Base-by-base conservation (phyloP, 1,140 invertebrate species). In the Lepidurus arcticus region DNA sequence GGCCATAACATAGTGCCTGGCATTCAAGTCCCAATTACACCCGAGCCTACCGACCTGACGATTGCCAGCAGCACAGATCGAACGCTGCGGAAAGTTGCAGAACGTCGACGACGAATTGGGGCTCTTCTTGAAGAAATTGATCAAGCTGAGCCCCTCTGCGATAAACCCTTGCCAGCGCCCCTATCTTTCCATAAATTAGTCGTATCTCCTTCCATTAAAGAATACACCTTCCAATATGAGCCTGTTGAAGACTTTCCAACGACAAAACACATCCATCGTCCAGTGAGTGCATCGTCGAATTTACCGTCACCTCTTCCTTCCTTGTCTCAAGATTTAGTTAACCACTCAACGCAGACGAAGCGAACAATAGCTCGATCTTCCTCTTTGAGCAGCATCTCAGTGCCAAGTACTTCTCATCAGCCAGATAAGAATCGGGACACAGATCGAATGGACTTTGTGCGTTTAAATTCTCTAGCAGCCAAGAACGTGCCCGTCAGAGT, bases 371-470 rank as follows among this genome's bases (percentile, higher is more conserved):
- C 53, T 11, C 53, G 53, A 65, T 13, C 53, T 65, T 65, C 53
- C 16, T 65, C 53, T 65, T 65, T 65, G 16, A 65, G 53, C 53
- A 65, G 53, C 53, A 65, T 65, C 21, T 65, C 53, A 21, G 8
- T 65, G 13, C 16, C 53, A 13, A 16, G 53, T 65, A 65, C 53
- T n/a, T 21, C 53, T 7, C 53, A 65, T n/a, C 53, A 65, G 53
- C 53, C 53, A 7, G 53, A 65, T 21, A 16, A 16, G 21, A 65
- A 21, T 16, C 53, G 53, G 13, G 9, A 65, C 2, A 76, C 44
- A 47, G 76, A 65, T 42, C 16, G 45, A 78, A 78, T 75, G 47
- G 73, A 78, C 47, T 43, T 44, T 13, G 73, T 78, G 3, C 43
- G 73, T 26, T 45, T 78, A 21, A 78, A 78, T 45, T 26, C 73